Conservation (phyloP, 2,888 invertebrate species). For the Pherbina coryleti region DNA sequence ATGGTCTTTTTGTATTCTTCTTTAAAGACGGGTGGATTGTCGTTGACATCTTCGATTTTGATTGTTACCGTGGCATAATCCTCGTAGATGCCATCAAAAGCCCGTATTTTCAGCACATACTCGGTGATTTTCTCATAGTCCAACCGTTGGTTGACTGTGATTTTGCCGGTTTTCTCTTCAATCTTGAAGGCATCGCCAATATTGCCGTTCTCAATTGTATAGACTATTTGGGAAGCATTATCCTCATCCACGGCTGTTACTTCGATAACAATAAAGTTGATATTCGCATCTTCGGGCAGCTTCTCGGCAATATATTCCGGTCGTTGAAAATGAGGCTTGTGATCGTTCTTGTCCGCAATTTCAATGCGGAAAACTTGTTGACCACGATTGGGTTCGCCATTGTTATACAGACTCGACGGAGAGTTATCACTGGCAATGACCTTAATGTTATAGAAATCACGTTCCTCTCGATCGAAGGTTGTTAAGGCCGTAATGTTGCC, state of each 20-base stretch:
- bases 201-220: slow-evolving; percentile 90
- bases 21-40: slow-evolving; percentile 89
- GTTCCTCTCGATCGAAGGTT: slow-evolving; percentile 88
- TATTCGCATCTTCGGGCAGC: slow-evolving; percentile 86
- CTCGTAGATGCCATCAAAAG: slow-evolving; percentile 86
- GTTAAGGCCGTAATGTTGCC: slow-evolving; percentile 88
- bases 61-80: slow-evolving; percentile 88
- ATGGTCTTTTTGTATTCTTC: slow-evolving; percentile 81
- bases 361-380: slow-evolving; percentile 89
- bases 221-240: slow-evolving; percentile 87
- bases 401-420: slow-evolving; percentile 80
- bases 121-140: slow-evolving; percentile 89
- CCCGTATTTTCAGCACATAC: slow-evolving; percentile 85
- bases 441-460: slow-evolving; percentile 88
- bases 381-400: slow-evolving; percentile 79
- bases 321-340: slow-evolving; percentile 89
- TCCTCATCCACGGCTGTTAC: slow-evolving; percentile 91
- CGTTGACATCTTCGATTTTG: slow-evolving; percentile 90
- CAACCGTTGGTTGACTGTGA: slow-evolving; percentile 80
- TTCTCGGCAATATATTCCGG: slow-evolving; percentile 80
- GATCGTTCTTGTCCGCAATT: slow-evolving; percentile 97
- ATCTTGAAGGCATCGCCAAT: slow-evolving; percentile 88
- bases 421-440: slow-evolving; percentile 92
- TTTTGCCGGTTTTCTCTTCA: slow-evolving; percentile 86
- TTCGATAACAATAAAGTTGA: slow-evolving; percentile 85